Evolutionary conservation across 2,113 vertebrate genomes (phyloP).

Genomic region (Rhagologus leucostigma): DNA sequence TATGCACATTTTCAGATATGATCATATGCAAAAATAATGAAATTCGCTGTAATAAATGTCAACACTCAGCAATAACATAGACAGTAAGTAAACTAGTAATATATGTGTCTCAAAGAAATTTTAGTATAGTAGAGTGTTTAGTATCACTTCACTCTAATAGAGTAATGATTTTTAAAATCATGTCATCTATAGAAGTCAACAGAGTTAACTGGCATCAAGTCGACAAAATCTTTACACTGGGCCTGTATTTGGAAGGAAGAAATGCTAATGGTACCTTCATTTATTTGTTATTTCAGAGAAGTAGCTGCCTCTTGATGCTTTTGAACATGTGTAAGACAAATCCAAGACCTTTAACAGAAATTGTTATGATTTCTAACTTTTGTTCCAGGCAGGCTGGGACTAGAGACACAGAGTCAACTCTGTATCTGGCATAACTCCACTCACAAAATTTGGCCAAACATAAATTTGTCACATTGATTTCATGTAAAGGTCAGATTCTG

Average conservation of each 20-base stretch:
- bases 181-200: neutral
- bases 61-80: neutral
- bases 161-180: neutral
- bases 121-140: neutral
- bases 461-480: neutral
- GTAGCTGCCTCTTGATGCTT: neutral
- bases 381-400: neutral
- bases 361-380: neutral
- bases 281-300: conserved; percentile 20
- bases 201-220: neutral
- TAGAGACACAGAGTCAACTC: neutral
- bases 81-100: neutral
- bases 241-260: neutral
- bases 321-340: neutral
- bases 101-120: neutral
- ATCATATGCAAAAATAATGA: neutral
- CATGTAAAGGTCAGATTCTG: neutral
- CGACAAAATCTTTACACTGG: neutral
- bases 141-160: neutral
- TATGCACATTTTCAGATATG: neutral
- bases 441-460: conserved; percentile 14
- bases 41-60: neutral
- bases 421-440: neutral
- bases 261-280: neutral
- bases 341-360: conserved; percentile 25